phyloP scores from a whole-genome alignment of 1,140 invertebrate species.

The Chrysoperla carnea region DNA sequence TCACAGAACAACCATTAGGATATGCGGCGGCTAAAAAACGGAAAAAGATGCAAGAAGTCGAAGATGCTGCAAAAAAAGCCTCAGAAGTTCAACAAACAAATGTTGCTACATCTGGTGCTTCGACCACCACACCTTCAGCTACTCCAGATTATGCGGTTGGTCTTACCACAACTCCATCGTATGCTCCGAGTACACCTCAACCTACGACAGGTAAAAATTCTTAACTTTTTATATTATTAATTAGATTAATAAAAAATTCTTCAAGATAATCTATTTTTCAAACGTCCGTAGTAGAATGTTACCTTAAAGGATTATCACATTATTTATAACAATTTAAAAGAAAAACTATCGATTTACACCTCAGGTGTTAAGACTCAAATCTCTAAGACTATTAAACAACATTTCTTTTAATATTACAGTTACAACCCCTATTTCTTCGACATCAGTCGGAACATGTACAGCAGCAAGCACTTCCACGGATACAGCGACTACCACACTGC shows the following conservation, averaged over 20 bases:
- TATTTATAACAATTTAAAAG: too few relatives aligned
- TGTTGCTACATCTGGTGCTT: slow-evolving; percentile 23
- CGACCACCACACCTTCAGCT: slow-evolving; percentile 21
- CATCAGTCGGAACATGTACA: slow-evolving; percentile 19
- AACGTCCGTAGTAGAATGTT: too few relatives aligned
- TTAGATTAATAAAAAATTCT: too few relatives aligned
- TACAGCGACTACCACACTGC: slow-evolving; percentile 16
- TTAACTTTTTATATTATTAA: too few relatives aligned
- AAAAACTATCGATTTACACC: too few relatives aligned
- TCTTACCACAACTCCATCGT: slow-evolving; percentile 28
- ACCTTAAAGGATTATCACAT: too few relatives aligned
- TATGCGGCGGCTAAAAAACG: slow-evolving; percentile 35
- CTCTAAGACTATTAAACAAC: slow-evolving; percentile 16
- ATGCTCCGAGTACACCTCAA: slow-evolving; percentile 19
- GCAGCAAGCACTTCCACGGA: slow-evolving; percentile 19
- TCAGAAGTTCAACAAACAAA: slow-evolving; percentile 34
- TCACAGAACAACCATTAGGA: slow-evolving; percentile 75
- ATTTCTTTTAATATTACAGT: slow-evolving; percentile 21
- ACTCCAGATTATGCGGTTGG: slow-evolving; percentile 28
- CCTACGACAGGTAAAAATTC: slow-evolving; percentile 6
- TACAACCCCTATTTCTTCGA: slow-evolving; percentile 16
- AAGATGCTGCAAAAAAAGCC: slow-evolving; percentile 61
- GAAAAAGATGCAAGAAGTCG: slow-evolving; percentile 48
- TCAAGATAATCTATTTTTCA: too few relatives aligned
- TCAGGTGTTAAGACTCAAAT: too few relatives aligned